Conservation (phyloP, 2,113 vertebrate genomes). For the Prolemur simus region DNA sequence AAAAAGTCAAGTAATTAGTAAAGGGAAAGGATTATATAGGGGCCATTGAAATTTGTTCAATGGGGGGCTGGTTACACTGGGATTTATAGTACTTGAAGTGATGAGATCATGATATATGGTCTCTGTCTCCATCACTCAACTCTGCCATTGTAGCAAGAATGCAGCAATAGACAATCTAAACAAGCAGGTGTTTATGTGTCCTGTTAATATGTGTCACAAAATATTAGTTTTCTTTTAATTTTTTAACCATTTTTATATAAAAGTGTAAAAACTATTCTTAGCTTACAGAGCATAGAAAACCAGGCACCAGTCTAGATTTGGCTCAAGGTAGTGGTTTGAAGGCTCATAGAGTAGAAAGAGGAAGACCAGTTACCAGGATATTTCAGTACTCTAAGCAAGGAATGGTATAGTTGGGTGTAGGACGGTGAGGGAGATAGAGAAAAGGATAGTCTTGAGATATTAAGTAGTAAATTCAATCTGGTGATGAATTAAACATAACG, state of each 20-base stretch:
- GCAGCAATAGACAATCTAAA: neutral
- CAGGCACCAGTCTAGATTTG: neutral
- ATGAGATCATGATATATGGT: neutral
- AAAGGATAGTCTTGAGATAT: neutral
- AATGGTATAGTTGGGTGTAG: neutral
- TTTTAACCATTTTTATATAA: neutral
- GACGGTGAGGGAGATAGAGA: neutral
- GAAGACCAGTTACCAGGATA: neutral
- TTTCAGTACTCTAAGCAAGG: neutral
- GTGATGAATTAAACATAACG: neutral
- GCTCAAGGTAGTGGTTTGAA: neutral
- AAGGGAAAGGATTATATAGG: no score
- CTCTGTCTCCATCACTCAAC: neutral
- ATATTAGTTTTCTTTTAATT: neutral
- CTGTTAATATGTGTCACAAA: neutral
- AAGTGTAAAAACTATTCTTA: neutral
- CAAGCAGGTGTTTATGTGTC: neutral
- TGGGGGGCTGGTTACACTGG: no score
- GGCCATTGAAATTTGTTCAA: no score
- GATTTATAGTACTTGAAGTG: neutral
- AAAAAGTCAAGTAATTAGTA: no score
- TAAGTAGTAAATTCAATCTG: neutral
- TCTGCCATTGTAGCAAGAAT: neutral
- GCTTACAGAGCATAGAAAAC: neutral
- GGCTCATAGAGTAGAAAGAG: neutral